Percentiles rank a stretch among this genome's conserved stretches.
Conservation (phyloP, 2,888 invertebrate species). For the Melinopterus prodromus region DNA sequence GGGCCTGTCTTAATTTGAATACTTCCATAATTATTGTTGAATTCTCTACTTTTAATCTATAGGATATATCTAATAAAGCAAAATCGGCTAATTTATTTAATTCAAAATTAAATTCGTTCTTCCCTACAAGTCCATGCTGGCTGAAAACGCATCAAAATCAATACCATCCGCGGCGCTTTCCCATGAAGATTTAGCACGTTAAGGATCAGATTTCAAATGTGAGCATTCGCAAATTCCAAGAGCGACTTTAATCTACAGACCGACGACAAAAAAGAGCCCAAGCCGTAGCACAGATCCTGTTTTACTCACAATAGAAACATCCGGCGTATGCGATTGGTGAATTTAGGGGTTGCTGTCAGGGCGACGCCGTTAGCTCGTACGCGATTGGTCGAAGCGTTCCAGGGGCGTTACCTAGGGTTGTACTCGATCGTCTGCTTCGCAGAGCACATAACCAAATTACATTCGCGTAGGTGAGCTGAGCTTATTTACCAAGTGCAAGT, state of each 20-base stretch:
- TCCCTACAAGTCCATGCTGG: not conserved
- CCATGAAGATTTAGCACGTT: constrained; percentile 21
- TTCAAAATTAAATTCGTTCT: not conserved
- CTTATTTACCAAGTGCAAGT: constrained; percentile 33
- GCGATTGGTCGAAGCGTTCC: constrained; percentile 36
- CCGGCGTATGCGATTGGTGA: constrained; percentile 45
- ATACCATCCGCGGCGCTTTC: constrained; percentile 10
- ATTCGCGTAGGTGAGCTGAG: constrained; percentile 35
- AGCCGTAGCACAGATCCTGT: not conserved
- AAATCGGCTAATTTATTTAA: not conserved
- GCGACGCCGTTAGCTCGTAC: constrained; percentile 43
- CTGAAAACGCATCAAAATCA: constrained; percentile 14
- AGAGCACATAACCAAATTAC: constrained; percentile 42
- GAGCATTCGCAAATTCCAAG: constrained; percentile 5
- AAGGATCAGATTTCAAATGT: constrained; percentile 21
- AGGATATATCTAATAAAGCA: not conserved
- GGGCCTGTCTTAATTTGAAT: no score
- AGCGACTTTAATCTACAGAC: constrained; percentile 12
- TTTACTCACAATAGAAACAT: constrained; percentile 27
- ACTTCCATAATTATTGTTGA: no score
- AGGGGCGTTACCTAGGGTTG: constrained; percentile 45
- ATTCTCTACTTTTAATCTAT: no score
- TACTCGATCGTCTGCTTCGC: constrained; percentile 34
- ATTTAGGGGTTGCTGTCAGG: constrained; percentile 49
- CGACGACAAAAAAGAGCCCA: constrained; percentile 10